Conservation (phyloP, 2,888 invertebrate species). For the Dexiosoma caninum region DNA sequence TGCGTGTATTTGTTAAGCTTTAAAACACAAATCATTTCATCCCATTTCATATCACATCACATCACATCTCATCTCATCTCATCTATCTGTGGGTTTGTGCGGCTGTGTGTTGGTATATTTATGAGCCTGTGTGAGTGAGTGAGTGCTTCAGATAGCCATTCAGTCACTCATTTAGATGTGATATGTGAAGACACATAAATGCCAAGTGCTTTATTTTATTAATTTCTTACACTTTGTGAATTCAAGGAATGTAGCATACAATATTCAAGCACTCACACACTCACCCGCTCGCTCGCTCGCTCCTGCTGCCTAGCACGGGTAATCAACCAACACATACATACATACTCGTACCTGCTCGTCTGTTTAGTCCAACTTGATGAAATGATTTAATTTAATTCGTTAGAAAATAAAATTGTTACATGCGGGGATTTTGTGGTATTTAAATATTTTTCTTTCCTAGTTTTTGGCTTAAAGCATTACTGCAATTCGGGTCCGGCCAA, state of each 20-base stretch:
- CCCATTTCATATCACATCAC: slow-evolving; percentile 21
- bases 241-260: slow-evolving; percentile 61
- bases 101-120: slow-evolving; percentile 7
- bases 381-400: slow-evolving; percentile 62
- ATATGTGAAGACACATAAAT: slow-evolving; percentile 63
- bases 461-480: slow-evolving; percentile 21
- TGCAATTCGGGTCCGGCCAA: slow-evolving; percentile 17
- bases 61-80: slow-evolving; percentile 16
- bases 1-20: slow-evolving; percentile 34
- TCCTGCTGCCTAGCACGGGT: too few species aligned
- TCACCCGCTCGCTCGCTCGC: background rate
- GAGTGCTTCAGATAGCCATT: slow-evolving; percentile 54
- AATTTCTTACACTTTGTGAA: slow-evolving; percentile 66
- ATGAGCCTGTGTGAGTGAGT: background rate
- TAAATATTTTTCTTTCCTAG: background rate
- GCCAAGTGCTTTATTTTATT: slow-evolving; percentile 66
- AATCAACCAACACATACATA: slow-evolving; percentile 37
- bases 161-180: slow-evolving; percentile 62
- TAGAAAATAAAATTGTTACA: slow-evolving; percentile 53
- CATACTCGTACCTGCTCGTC: background rate
- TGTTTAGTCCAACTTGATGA: slow-evolving; percentile 49
- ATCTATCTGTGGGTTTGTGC: too few species aligned
- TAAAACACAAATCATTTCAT: slow-evolving; percentile 55
- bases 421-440: slow-evolving; percentile 41
- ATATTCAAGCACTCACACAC: background rate